These are phyloP conservation scores for Chaenodraco wilsoni DNA, from an alignment of 2,797 vertebrate genomes.

Conservation along the genomic window DNA sequence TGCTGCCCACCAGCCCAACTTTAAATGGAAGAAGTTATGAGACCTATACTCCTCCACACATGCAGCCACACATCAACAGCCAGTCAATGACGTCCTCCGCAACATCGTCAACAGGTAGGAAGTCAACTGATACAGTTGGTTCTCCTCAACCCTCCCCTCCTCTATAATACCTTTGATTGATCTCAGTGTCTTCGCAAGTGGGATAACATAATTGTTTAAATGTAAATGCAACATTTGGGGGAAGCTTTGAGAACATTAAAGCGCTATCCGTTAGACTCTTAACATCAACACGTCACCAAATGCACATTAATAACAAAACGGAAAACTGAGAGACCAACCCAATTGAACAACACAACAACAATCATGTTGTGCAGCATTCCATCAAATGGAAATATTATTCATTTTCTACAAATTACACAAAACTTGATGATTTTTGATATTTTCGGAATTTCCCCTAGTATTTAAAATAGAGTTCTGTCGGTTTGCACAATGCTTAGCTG, in stretches of 20 bases:
- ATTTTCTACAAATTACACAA: not conserved
- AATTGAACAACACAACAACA: not conserved
- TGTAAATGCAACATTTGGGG: not conserved
- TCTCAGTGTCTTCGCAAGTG: too few relatives aligned
- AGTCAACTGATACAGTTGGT: not conserved
- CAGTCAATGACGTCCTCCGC: constrained; percentile 94
- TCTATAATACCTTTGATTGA: too few relatives aligned
- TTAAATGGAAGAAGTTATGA: constrained; percentile 96
- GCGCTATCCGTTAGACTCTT: not conserved
- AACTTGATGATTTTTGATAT: not conserved
- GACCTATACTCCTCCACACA: constrained; percentile 96
- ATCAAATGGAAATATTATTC: not conserved
- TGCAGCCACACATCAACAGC: constrained; percentile 99
- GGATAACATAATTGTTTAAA: not conserved
- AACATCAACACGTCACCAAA: not conserved
- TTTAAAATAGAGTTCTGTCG: not conserved
- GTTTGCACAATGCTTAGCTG: not conserved
- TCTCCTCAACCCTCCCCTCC: not conserved
- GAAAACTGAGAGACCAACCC: not conserved
- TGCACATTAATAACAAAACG: not conserved
- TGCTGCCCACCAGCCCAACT: constrained; percentile 95
- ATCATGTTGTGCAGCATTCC: not conserved
- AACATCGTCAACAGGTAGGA: constrained; percentile 95
- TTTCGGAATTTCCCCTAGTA: not conserved
- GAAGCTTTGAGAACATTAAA: not conserved